Conservation (phyloP, 2,113 vertebrate species). For the Sminthopsis crassicaudata region DNA sequence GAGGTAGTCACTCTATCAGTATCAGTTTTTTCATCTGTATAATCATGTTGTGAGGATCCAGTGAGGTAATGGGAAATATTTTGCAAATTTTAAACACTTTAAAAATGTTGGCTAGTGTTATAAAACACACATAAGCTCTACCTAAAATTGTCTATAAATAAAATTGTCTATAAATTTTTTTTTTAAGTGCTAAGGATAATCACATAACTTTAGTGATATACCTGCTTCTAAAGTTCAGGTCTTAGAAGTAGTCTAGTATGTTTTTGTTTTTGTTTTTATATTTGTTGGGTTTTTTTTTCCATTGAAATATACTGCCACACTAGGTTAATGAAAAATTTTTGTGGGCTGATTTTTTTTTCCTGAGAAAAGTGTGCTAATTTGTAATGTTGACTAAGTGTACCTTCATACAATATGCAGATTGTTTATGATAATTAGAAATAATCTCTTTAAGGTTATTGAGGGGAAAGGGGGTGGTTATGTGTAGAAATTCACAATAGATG, state of each 20-base stretch:
- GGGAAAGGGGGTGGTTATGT: not conserved
- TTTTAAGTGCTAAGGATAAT: not conserved
- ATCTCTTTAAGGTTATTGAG: slow-evolving; percentile 7
- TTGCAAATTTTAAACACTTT: not conserved
- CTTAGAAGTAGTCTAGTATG: slow-evolving; percentile 31
- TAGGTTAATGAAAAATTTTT: not conserved
- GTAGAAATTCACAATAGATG: too few species aligned
- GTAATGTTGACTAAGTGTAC: slow-evolving; percentile 10
- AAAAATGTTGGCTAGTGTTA: not conserved
- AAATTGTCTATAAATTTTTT: not conserved
- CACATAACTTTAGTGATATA: not conserved
- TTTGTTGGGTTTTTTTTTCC: too few species aligned
- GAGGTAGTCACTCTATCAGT: not conserved
- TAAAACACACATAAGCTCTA: not conserved
- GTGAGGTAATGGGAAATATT: not conserved
- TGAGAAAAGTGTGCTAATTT: not conserved
- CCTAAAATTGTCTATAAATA: not conserved
- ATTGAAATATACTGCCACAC: not conserved
- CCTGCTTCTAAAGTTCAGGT: slow-evolving; percentile 11
- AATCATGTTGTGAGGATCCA: not conserved
- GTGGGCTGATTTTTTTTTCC: not conserved
- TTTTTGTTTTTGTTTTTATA: too few species aligned
- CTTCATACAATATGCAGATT: slow-evolving; percentile 22
- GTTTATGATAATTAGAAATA: slow-evolving; percentile 40
- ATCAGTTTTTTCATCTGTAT: not conserved